Conservation (phyloP, 2,797 vertebrate species). For the Crenichthys baileyi region DNA sequence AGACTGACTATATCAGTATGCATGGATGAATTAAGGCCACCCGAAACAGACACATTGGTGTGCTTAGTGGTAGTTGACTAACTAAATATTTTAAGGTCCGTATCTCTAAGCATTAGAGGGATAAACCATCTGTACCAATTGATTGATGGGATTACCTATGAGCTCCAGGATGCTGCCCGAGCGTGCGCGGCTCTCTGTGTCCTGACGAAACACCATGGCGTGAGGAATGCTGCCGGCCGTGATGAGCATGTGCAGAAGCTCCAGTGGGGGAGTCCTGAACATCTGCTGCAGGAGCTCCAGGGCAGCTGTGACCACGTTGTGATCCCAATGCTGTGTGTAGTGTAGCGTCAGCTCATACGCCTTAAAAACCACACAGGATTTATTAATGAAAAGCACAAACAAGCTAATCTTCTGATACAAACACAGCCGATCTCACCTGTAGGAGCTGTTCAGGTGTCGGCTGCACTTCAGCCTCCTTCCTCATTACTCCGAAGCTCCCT, state of each 20-base stretch:
- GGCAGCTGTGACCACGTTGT: constrained; percentile 95
- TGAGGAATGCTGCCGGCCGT: constrained; percentile 83
- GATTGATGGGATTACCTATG: constrained; percentile 82
- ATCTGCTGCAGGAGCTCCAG: constrained; percentile 94
- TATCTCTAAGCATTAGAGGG: not conserved
- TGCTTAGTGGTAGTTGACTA: not conserved
- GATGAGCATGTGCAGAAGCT: constrained; percentile 89
- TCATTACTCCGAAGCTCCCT: constrained; percentile 95
- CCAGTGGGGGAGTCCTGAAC: constrained; percentile 90
- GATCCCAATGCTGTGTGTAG: constrained; percentile 95
- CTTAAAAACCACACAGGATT: constrained; percentile 64
- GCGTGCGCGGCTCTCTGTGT: constrained; percentile 81
- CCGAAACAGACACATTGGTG: not conserved
- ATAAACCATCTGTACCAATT: not conserved
- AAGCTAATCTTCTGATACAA: not conserved
- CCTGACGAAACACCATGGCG: constrained; percentile 83
- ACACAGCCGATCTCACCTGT: constrained; percentile 79
- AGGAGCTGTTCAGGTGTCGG: constrained; percentile 92
- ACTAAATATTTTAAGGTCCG: not conserved
- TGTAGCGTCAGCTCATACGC: constrained; percentile 94
- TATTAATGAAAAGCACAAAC: not conserved
- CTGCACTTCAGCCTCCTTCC: constrained; percentile 92
- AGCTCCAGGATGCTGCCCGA: constrained; percentile 94
- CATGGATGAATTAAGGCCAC: constrained; percentile 36
- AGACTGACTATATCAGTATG: constrained; percentile 12